Evolutionary conservation across 2,113 vertebrate genomes (phyloP).

Genomic region (Odobenus rosmarus): DNA sequence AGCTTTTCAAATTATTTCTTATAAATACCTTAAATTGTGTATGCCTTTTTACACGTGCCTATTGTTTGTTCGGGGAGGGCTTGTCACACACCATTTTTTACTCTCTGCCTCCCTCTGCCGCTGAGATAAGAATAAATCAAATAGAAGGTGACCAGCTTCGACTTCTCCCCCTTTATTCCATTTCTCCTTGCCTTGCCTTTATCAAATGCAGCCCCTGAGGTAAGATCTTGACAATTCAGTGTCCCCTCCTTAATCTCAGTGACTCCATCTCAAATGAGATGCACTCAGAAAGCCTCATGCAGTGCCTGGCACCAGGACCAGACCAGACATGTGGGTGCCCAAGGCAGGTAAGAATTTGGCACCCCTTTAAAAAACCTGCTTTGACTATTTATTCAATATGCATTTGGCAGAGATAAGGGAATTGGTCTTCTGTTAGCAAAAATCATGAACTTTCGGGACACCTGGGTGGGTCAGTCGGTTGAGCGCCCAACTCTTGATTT

Average conservation of each 20-base stretch:
- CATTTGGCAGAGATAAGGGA: background rate
- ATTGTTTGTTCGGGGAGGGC: background rate
- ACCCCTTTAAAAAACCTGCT: background rate
- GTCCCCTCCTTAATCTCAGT: background rate
- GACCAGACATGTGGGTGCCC: background rate
- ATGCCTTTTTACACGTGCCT: background rate
- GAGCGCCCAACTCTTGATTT: background rate
- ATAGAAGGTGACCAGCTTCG: background rate
- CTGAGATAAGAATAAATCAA: constrained; percentile 31
- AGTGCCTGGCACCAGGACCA: background rate
- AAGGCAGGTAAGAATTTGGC: background rate
- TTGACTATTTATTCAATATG: background rate
- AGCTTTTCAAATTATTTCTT: background rate
- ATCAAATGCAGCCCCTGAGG: background rate
- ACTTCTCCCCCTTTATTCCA: background rate
- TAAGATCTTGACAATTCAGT: background rate
- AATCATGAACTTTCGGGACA: background rate
- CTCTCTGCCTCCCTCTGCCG: constrained; percentile 79
- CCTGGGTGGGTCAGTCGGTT: background rate
- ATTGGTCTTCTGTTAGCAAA: background rate
- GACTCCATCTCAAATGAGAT: background rate
- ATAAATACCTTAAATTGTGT: background rate
- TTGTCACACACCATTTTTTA: background rate
- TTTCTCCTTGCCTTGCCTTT: background rate
- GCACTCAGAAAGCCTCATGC: background rate